Evolutionary conservation across 1,140 invertebrate genomes (phyloP).

Genomic region (Rhopalosiphum padi): DNA sequence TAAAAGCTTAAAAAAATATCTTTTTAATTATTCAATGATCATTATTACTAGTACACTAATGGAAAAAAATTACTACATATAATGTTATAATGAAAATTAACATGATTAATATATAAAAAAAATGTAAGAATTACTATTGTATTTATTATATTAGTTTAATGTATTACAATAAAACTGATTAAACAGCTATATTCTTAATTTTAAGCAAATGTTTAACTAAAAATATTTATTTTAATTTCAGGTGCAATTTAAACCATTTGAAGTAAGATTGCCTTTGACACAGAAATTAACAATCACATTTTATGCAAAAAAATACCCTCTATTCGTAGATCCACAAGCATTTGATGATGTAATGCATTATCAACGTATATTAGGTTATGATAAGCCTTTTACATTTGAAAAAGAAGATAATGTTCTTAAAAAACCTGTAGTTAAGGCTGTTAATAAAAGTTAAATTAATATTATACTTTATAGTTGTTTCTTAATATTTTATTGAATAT

Average conservation of each 20-base stretch:
- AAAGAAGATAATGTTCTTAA: constrained; percentile 62
- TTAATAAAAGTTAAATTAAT: background rate
- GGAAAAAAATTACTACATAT: background rate
- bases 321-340: constrained; percentile 77
- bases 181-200: background rate
- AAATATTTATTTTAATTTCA: constrained; percentile 64
- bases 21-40: background rate
- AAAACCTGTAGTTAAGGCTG: constrained; percentile 50
- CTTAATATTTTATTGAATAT: background rate
- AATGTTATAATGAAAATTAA: background rate
- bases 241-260: constrained; percentile 75
- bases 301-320: constrained; percentile 71
- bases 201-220: background rate
- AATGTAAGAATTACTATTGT: background rate
- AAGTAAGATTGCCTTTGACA: constrained; percentile 79
- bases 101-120: background rate
- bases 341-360: constrained; percentile 79
- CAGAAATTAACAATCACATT: constrained; percentile 85
- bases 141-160: background rate
- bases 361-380: constrained; percentile 85
- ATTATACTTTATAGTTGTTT: constrained; percentile 14
- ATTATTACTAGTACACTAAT: background rate
- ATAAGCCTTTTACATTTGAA: constrained; percentile 86
- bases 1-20: background rate
- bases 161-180: background rate